Percentiles rank a stretch among this genome's conserved stretches.
phyloP scores from a whole-genome alignment of 2,113 vertebrate species.

The Hemibagrus wyckioides region DNA sequence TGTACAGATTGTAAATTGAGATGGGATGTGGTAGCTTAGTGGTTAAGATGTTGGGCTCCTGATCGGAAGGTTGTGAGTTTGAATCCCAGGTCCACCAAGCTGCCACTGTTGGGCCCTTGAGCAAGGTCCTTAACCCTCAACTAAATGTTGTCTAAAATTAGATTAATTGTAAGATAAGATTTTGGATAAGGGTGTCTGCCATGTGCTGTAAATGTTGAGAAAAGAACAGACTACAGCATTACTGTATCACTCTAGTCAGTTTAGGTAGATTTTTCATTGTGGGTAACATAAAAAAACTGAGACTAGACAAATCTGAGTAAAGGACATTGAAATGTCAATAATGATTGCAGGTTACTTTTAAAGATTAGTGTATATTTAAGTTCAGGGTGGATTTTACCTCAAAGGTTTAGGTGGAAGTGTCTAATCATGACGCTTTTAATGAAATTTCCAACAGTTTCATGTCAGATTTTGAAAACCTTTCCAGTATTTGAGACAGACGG shows the following conservation, averaged over 20 bases:
- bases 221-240: neutral
- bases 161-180: no score
- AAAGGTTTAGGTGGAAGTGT: neutral
- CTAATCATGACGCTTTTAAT: neutral
- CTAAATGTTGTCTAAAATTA: no score
- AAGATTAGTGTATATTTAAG: neutral
- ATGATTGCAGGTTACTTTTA: neutral
- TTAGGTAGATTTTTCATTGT: neutral
- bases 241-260: neutral
- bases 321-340: neutral
- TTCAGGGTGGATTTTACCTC: neutral
- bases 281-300: neutral
- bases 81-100: no score
- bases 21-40: no score
- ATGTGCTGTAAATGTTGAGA: no score
- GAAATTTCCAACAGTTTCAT: neutral
- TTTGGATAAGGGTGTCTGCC: no score
- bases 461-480: neutral
- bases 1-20: no score
- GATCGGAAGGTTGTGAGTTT: no score
- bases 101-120: no score
- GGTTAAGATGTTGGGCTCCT: no score
- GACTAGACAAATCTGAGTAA: neutral
- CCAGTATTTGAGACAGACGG: neutral
- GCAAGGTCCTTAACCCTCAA: no score